Evolutionary conservation across 2,888 invertebrate genomes (phyloP).

Genomic region (Stenoptilia bipunctidactyla): DNA sequence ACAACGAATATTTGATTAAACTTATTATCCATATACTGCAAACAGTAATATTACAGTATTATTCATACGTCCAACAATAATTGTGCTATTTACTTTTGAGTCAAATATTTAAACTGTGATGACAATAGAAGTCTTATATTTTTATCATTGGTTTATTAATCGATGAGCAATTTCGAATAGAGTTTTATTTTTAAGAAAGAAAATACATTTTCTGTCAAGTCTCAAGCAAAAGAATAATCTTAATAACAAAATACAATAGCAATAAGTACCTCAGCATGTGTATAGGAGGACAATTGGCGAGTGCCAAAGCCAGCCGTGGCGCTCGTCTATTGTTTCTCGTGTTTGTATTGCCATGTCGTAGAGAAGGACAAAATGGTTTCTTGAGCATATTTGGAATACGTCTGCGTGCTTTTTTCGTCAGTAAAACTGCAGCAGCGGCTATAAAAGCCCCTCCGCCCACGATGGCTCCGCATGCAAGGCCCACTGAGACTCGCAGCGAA

Average conservation of each 20-base stretch:
- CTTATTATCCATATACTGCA: no score
- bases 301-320: constrained; percentile 51
- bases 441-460: constrained; percentile 71
- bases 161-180: no score
- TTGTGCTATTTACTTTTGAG: no score
- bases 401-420: constrained; percentile 62
- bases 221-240: no score
- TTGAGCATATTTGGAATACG: constrained; percentile 52
- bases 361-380: constrained; percentile 59
- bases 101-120: not conserved
- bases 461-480: constrained; percentile 49
- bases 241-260: no score
- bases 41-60: no score
- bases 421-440: constrained; percentile 74
- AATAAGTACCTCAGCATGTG: constrained; percentile 61
- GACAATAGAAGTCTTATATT: not conserved
- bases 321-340: constrained; percentile 54
- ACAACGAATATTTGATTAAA: no score
- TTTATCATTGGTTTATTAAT: not conserved
- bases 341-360: constrained; percentile 39
- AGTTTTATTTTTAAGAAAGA: no score
- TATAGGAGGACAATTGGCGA: constrained; percentile 59
- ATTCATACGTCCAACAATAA: no score
- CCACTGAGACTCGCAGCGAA: constrained; percentile 61
- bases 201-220: no score